Conservation (phyloP, 2,888 invertebrate genomes). For the Nephrotoma guestfalica region DNA sequence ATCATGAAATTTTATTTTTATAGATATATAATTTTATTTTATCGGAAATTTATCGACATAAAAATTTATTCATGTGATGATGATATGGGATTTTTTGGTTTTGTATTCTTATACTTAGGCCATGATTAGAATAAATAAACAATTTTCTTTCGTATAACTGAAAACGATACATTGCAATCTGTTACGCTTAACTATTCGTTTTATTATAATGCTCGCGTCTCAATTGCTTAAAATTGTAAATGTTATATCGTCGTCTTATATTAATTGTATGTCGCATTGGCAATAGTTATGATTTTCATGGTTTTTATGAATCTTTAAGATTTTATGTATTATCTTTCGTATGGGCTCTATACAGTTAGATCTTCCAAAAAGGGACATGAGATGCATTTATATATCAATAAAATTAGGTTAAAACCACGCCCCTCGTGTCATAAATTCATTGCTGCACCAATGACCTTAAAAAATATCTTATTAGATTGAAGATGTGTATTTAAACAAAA, state of each 20-base stretch:
- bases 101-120: neutral
- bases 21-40: conserved; percentile 2
- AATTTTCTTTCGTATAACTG: neutral
- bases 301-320: neutral
- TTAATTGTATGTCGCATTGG: neutral
- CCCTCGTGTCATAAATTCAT: neutral
- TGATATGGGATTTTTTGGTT: neutral
- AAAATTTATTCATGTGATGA: conserved; percentile 4
- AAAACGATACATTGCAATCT: conserved; percentile 3
- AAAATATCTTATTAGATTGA: neutral
- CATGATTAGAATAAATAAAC: conserved; percentile 4
- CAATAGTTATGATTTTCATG: neutral
- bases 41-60: conserved; percentile 1
- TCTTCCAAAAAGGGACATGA: neutral
- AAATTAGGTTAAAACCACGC: neutral
- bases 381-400: neutral
- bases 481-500: neutral
- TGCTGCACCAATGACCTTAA: neutral
- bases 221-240: conserved; percentile 3
- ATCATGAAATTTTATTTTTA: conserved; percentile 4
- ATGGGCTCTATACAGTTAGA: neutral
- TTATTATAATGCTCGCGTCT: neutral
- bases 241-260: neutral
- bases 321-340: neutral
- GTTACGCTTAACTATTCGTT: neutral